Conservation (phyloP, 1,140 invertebrate species). For the Linepithema humile region DNA sequence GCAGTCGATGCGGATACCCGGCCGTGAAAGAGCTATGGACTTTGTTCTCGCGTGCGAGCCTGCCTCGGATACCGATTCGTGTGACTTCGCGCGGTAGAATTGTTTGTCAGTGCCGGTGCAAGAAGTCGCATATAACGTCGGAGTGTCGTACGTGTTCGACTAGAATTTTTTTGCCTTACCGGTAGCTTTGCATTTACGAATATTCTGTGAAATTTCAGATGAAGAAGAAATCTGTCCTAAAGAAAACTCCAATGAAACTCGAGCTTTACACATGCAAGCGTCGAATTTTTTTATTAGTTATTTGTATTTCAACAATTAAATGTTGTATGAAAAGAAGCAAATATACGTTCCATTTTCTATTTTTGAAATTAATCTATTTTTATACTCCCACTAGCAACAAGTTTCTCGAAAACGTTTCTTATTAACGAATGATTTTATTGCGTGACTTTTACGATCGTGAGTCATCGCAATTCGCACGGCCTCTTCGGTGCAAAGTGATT, state of each 20-base stretch:
- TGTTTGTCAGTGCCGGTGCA: conserved; percentile 18
- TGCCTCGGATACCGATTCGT: conserved; percentile 18
- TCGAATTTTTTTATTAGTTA: neutral
- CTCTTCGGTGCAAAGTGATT: conserved; percentile 48
- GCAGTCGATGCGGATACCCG: conserved; percentile 23
- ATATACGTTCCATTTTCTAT: too few relatives aligned
- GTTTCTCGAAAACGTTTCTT: conserved; percentile 22
- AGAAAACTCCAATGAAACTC: neutral
- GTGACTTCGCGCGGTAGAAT: conserved; percentile 17
- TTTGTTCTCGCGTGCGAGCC: conserved; percentile 17
- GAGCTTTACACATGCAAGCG: neutral
- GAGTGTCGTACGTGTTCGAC: neutral
- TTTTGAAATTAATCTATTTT: conserved; percentile 9
- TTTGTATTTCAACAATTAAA: neutral
- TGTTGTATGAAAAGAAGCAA: neutral
- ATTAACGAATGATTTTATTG: conserved; percentile 51
- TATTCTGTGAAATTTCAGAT: neutral
- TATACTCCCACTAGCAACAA: conserved; percentile 30
- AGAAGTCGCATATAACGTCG: conserved; percentile 5
- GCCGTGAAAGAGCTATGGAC: conserved; percentile 2
- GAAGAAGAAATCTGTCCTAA: neutral
- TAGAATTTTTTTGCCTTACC: conserved; percentile 2
- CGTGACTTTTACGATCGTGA: conserved; percentile 57
- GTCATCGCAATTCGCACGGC: conserved; percentile 38
- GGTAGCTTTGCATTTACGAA: neutral